phyloP scores from a whole-genome alignment of 2,888 invertebrate species.

The Dryocosmus kuriphilus region DNA sequence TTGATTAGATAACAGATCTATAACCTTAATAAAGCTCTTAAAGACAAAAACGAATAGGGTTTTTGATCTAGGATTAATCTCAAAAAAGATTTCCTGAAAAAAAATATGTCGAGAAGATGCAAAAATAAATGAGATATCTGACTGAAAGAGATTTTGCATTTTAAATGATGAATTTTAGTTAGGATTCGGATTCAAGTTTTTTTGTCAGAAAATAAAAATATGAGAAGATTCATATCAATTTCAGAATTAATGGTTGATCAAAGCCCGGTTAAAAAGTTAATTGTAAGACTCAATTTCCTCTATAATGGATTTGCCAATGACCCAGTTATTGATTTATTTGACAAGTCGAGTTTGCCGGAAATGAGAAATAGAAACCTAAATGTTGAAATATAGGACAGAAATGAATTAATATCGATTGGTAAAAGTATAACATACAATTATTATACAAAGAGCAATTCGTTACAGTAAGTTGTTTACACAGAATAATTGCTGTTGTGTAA shows the following conservation, averaged over 20 bases:
- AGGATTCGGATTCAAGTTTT: not conserved
- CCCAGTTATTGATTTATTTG: not conserved
- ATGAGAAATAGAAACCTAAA: not conserved
- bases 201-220: not conserved
- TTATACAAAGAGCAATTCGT: not conserved
- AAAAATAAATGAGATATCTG: not conserved
- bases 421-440: no score
- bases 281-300: not conserved
- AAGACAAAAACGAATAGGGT: not conserved
- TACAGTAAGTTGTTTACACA: no score
- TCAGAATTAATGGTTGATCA: not conserved
- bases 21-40: not conserved
- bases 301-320: not conserved
- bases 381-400: not conserved
- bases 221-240: not conserved
- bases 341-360: not conserved
- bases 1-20: not conserved
- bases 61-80: not conserved
- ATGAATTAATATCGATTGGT: not conserved
- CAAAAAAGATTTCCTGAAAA: not conserved
- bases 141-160: not conserved
- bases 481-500: no score
- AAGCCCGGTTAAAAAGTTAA: not conserved
- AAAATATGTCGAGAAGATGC: not conserved
- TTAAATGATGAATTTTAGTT: no score